Evolutionary conservation across 1,140 invertebrate genomes (phyloP), one percentile per base, ranked within the genome.

Genomic region (Aphidius ervi): DNA sequence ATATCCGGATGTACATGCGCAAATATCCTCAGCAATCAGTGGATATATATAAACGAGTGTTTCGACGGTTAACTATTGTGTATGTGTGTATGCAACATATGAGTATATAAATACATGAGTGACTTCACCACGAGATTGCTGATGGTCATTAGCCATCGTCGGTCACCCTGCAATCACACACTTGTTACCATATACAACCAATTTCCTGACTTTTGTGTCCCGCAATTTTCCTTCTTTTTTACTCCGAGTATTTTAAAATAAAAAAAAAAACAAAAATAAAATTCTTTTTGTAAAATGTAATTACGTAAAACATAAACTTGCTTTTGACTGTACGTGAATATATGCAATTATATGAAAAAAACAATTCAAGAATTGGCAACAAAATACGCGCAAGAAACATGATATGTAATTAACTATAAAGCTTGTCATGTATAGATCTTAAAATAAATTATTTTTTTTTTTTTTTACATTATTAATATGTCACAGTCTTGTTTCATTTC

Each of bases 101-200:
- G 6, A 41, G 40, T 40, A 54, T 41, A 54, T 37, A 64, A 64
- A 64, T 60, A 53, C n/a, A 31, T 31, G 23, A 31, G 23, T 31
- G 23, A 31, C 23, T 31, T 31, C 4, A 31, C 23, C 23, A 31
- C 23, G 23, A 31, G 23, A 31, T 40, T 52, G 10, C 31, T 54
- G 49, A 31, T 65, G 42, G 61, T 67, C 65, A 69, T 69, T 68
- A 70, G 46, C 63, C 63, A 65, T 59, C 56, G 63, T 62, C n/a
- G 63, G 62, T 67, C 63, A 67, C 66, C 67, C 67, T 66, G 65
- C 67, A 72, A 74, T 74, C 72, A 71, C 72, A 70, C 65, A 70
- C 69, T 72, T 67, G 70, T 72, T 72, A 71, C 64, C 66, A 67
- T 68, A 31, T 31, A 63, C 59, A 66, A 65, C 65, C 68, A 70